A percentile compares a stretch with the other conserved stretches of the same genome.
phyloP scores from a whole-genome alignment of 35 echinoderm and acorn worm species.

The Lytechinus pictus region DNA sequence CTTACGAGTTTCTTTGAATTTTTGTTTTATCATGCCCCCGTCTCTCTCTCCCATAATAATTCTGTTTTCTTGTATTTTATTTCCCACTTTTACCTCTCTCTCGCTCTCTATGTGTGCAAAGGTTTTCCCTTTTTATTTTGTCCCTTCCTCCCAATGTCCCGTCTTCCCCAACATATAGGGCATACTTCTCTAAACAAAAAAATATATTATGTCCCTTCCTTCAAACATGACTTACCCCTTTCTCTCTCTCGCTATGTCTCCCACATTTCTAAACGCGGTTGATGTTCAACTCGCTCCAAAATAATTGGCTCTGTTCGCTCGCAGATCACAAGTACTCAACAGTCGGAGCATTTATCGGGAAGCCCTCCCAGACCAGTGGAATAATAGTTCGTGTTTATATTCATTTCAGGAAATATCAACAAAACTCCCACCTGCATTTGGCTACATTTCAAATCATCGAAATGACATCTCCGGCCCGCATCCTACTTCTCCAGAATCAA shows the following conservation, averaged over 20 bases:
- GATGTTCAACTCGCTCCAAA: neutral
- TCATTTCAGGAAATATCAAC: neutral
- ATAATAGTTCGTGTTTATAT: neutral
- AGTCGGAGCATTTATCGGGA: neutral
- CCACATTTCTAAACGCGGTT: neutral
- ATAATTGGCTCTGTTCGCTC: neutral
- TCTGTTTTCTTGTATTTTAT: neutral
- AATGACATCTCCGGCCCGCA: neutral
- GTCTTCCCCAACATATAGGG: too few species aligned
- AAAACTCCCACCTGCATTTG: neutral
- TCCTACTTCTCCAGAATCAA: neutral
- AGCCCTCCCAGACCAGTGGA: neutral
- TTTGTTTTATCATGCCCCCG: neutral
- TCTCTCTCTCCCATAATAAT: neutral
- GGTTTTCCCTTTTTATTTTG: too few species aligned
- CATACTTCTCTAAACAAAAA: neutral
- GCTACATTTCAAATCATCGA: slow-evolving; percentile 12
- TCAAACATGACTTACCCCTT: neutral
- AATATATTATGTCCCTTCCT: too few species aligned
- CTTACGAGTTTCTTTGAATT: too few species aligned
- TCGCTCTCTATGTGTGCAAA: neutral
- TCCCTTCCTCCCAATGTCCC: too few species aligned
- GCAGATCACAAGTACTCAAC: neutral
- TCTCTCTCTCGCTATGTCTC: neutral
- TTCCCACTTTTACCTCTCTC: neutral